Percentiles rank a stretch among this genome's conserved stretches.
phyloP scores from a whole-genome alignment of 2,797 vertebrate species.

The Todus mexicanus region DNA sequence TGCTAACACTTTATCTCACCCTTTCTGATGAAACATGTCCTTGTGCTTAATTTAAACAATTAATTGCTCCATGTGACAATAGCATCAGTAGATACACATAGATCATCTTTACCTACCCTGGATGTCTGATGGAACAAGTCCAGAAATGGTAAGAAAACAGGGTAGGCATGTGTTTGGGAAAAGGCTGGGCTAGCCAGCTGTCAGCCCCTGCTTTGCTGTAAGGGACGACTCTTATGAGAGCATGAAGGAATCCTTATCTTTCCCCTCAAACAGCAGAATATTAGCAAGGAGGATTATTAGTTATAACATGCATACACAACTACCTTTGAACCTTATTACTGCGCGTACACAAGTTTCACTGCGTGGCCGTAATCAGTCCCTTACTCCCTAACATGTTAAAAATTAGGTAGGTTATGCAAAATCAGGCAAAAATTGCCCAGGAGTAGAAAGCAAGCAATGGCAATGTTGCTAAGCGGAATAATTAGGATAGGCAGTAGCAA shows the following conservation, averaged over 20 bases:
- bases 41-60: slow-evolving; percentile 21
- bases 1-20: background rate
- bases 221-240: background rate
- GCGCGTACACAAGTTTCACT: background rate
- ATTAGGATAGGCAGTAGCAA: background rate
- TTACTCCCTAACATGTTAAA: background rate
- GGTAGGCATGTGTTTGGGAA: background rate
- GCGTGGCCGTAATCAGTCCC: background rate
- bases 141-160: background rate
- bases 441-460: background rate
- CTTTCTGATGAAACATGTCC: background rate
- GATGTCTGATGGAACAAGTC: background rate
- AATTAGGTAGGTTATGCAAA: background rate
- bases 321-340: background rate
- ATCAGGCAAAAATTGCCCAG: background rate
- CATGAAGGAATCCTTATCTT: background rate
- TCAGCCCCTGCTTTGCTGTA: background rate
- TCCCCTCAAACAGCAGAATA: background rate
- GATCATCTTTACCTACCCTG: background rate
- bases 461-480: background rate
- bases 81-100: background rate
- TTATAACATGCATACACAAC: background rate
- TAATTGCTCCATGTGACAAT: background rate
- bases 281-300: background rate
- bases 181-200: background rate